These are phyloP conservation scores for Bicyclus anynana DNA, from an alignment of 1,140 invertebrate species.

Conservation along the genomic window DNA sequence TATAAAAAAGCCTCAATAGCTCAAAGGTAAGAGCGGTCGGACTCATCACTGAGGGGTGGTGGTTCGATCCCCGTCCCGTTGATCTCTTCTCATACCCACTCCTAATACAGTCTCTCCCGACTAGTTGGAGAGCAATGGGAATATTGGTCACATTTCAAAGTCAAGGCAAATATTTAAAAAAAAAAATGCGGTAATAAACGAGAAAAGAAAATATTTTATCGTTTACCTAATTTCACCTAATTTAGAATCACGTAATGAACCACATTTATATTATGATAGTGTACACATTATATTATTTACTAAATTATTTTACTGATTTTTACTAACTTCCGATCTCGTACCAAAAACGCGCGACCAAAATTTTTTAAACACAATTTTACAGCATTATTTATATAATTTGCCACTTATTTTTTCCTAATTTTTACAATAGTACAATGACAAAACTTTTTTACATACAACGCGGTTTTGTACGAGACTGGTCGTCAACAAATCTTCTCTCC, in stretches of 20 bases:
- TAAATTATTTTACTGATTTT: not conserved
- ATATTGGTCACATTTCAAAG: no score
- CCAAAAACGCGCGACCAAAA: not conserved
- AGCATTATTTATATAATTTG: not conserved
- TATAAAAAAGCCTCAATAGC: no score
- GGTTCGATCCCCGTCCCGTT: no score
- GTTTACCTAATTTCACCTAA: not conserved
- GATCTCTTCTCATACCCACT: no score
- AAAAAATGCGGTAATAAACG: not conserved
- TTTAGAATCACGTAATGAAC: not conserved
- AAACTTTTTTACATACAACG: not conserved
- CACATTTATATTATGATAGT: not conserved
- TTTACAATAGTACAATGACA: not conserved
- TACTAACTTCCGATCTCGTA: not conserved
- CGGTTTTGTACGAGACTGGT: not conserved
- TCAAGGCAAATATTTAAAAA: no score
- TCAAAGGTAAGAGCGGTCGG: no score
- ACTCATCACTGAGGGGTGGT: no score
- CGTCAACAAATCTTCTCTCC: not conserved
- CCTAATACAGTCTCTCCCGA: no score
- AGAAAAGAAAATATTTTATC: not conserved
- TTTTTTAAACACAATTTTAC: not conserved
- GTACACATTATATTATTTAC: not conserved
- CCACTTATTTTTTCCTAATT: conserved; percentile 1
- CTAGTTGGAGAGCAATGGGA: no score